These are phyloP conservation scores for Mellivora capensis DNA, from an alignment of 2,113 vertebrate species.

Conservation along the genomic window DNA sequence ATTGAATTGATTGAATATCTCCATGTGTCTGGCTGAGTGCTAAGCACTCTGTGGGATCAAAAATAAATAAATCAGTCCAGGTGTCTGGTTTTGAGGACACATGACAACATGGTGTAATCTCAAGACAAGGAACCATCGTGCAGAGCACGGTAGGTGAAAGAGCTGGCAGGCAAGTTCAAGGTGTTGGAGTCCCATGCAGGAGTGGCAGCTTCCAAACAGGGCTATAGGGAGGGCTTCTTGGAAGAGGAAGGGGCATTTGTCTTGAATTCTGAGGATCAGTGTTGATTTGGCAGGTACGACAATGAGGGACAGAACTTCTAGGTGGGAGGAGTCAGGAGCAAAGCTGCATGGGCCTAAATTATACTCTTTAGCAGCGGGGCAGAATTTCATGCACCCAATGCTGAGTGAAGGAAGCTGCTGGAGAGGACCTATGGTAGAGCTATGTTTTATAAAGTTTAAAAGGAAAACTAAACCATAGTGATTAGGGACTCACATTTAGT, in stretches of 20 bases:
- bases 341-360: background rate
- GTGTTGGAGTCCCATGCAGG: background rate
- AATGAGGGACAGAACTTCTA: background rate
- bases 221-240: background rate
- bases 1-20: background rate
- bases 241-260: background rate
- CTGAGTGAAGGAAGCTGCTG: background rate
- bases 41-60: background rate
- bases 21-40: background rate
- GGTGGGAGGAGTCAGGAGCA: background rate
- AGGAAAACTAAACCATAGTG: background rate
- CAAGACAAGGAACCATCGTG: rapidly evolving
- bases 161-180: background rate
- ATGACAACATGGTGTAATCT: background rate
- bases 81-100: background rate
- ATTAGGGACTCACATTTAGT: background rate
- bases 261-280: background rate
- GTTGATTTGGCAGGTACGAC: too few relatives aligned
- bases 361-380: rapidly evolving
- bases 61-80: background rate
- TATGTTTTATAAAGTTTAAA: background rate
- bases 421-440: background rate
- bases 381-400: background rate
- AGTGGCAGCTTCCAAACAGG: background rate
- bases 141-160: background rate